Evolutionary conservation across 2,797 vertebrate species (phyloP), one percentile per base, ranked within the genome.

Genomic region (Erethizon dorsatum): DNA sequence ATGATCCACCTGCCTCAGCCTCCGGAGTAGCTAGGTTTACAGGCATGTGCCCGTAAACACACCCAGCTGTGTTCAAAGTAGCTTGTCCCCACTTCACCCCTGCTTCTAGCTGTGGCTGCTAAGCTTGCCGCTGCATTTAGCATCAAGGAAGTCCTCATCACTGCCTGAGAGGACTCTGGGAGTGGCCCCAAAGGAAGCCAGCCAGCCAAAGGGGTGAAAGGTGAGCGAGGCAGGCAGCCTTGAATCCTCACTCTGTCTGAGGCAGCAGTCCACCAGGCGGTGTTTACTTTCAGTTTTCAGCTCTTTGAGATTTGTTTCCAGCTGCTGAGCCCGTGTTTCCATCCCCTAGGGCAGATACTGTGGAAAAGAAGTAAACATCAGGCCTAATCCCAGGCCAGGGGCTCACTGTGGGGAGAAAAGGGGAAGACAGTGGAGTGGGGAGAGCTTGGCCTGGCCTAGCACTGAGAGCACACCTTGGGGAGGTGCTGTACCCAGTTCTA

Each of bases 161-260:
- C 52, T 41, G 65, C 79, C 83, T 95, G 85, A 22, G 28, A 83
- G 54, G 63, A 87, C 87, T 87, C 85, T 78, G 85, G 85, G 88
- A 83, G 28, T 82, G 0, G 6, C 61, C 73, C 31, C 78, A 94
- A 59, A 67, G 50, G 41, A 69, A 79, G 92, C 93, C 97, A 94
- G 56, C 75, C 80, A 59, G 96, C 97, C 97, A 93, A 97, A 24
- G 10, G 31, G 96, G 96, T 97, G 78, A 97, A 96, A 96, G 97
- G 87, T 95, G 90, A 98, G 18, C 17, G 28, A 71, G 73, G 71
- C 79, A 20, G 45, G n/a, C 56, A 57, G 80, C 31, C 1, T 41
- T 1, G 63, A 87, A 86, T 63, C 52, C 85, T 95, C 77, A 57
- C 63, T 78, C 5, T 47, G 45, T 82, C 83, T 71, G 84, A 87